Base-by-base conservation (phyloP, 2,113 vertebrate species). In the Xiphophorus maculatus region DNA sequence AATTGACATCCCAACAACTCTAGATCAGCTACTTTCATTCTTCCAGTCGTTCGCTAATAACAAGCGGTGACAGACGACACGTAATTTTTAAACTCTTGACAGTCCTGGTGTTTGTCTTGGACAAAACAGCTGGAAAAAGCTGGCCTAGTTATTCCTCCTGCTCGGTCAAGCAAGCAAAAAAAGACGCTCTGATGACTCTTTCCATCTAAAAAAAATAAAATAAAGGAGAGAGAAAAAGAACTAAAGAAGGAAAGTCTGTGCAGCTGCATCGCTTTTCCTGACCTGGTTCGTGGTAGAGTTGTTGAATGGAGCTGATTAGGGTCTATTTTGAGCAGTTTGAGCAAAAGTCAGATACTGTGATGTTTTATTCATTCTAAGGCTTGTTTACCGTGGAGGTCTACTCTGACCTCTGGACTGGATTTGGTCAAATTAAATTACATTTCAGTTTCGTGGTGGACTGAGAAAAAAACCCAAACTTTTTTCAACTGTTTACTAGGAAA, bases 281-380 rank as follows among this genome's bases (percentile, higher is more conserved):
- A 54, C 44, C 33, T 27, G 62, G 42, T 64, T 40, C 22, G 9
- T 28, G 33, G 44, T 44, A 11, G 2, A 5, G 63, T 64, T 60
- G 63, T 60, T 33, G 63, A 79, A 40, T 63, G 14, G 44, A 65
- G 33, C 33, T 54, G 33, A 74, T 74, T 42, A 64, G 42, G 66
- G 42, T 13, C 11, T 17, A 14, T 35, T 27, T 40, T 67, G 51
- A 37, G 64, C 40, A 66, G 28, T 66, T 42, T 22, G 69, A 32
- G 63, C 32, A 44, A 35, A 54, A 9, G 32, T 33, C 35, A 61
- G 44, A 65, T 48, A 29, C 19, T 71, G 44, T 0, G 32, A 63
- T 69, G 40, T 51, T 69, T 69, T 48, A 54, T 71, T 19, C 13
- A 27, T 42, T 28, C 65, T 14, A 13, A 42, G 12, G 13, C 15